These are phyloP conservation scores for Agrenia bidenticulata DNA, from an alignment of 2,888 invertebrate genomes.

Conservation along the genomic window DNA sequence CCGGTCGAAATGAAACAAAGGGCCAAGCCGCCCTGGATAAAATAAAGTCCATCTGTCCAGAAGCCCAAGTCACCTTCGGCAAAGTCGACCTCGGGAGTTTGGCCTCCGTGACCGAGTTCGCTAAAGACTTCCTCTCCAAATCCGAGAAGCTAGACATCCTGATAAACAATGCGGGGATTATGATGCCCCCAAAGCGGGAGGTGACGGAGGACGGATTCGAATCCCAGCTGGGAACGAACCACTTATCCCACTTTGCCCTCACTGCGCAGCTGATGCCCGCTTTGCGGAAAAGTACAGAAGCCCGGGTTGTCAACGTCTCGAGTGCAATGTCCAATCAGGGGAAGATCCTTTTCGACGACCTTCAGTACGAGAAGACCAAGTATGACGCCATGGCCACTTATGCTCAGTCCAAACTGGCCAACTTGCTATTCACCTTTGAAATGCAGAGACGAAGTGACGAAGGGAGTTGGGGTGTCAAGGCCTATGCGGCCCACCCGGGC, in stretches of 20 bases:
- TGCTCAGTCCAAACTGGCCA: conserved; percentile 21
- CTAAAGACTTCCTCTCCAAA: conserved; percentile 53
- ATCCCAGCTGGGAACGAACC: conserved; percentile 50
- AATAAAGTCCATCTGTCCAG: conserved; percentile 53
- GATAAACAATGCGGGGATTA: conserved; percentile 56
- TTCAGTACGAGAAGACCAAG: conserved; percentile 7
- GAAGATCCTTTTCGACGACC: conserved; percentile 17
- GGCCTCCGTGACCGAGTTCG: conserved; percentile 55
- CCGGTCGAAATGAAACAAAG: conserved; percentile 56
- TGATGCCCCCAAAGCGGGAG: conserved; percentile 50
- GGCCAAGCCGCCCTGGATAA: conserved; percentile 55
- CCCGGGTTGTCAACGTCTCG: conserved; percentile 18
- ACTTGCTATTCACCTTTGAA: conserved; percentile 19
- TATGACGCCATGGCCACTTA: not conserved
- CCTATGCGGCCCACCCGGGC: conserved; percentile 18
- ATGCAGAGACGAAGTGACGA: conserved; percentile 18
- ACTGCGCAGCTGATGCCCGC: conserved; percentile 22
- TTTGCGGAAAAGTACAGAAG: not conserved
- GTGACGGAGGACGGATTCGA: conserved; percentile 55
- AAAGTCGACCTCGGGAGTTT: conserved; percentile 56
- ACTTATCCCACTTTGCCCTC: conserved; percentile 21
- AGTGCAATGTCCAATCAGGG: not conserved
- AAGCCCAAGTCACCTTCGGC: conserved; percentile 54
- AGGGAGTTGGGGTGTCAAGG: not conserved
- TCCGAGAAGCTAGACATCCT: conserved; percentile 54